Conservation (phyloP, 2,113 vertebrate genomes). For the Phocoena phocoena region DNA sequence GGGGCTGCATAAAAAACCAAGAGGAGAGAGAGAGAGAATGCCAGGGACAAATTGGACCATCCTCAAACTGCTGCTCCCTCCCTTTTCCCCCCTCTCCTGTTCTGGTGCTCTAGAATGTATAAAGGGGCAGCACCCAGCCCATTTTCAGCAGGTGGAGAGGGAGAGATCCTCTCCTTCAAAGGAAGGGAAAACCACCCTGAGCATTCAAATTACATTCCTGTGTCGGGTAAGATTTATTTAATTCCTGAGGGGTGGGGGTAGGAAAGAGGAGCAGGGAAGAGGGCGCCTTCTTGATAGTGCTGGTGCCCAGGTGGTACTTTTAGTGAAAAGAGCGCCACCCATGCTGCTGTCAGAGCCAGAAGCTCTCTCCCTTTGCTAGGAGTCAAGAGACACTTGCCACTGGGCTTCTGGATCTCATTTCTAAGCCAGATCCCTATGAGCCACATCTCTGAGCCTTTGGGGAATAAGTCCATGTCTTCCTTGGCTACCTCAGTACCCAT, state of each 20-base stretch:
- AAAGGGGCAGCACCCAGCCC: slow-evolving; percentile 11
- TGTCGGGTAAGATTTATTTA: slow-evolving; percentile 36
- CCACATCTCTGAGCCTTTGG: not conserved
- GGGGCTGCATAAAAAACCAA: not conserved
- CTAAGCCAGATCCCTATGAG: not conserved
- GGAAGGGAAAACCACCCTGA: not conserved
- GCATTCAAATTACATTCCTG: not conserved
- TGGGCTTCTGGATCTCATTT: slow-evolving; percentile 6
- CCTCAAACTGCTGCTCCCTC: slow-evolving; percentile 8
- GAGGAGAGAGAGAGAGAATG: not conserved
- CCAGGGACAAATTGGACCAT: slow-evolving; percentile 45
- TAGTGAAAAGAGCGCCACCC: not conserved
- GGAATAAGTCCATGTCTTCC: not conserved
- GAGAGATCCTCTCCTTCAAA: slow-evolving; percentile 18
- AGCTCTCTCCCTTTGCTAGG: not conserved
- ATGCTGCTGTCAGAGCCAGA: not conserved
- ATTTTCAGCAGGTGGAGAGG: slow-evolving; percentile 11
- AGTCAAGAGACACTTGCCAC: not conserved
- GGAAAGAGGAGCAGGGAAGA: not conserved
- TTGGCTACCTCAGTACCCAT: not conserved
- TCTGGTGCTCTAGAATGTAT: slow-evolving; percentile 44
- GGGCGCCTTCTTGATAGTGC: not conserved
- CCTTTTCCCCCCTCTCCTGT: slow-evolving; percentile 19
- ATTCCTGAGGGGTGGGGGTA: not conserved
- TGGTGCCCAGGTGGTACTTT: slow-evolving; percentile 11